Conservation (phyloP, 92 coral and sea anemone species). For the Epizoanthus illoricatus region DNA sequence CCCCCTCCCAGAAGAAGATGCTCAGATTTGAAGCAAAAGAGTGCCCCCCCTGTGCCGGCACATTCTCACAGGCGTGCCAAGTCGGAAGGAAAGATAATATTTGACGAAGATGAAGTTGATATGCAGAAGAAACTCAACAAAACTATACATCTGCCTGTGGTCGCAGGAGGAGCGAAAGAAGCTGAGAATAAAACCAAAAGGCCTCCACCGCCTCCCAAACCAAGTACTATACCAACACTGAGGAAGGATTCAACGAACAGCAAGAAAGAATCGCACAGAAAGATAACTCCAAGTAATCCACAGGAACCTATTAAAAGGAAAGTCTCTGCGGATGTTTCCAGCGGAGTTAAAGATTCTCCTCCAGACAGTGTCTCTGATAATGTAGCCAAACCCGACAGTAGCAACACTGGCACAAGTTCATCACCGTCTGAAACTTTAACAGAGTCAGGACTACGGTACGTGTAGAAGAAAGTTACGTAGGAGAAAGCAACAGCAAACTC, state of each 20-base stretch:
- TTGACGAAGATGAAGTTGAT: slow-evolving; percentile 59
- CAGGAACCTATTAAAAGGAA: not conserved
- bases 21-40: slow-evolving; percentile 51
- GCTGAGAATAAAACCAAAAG: not conserved
- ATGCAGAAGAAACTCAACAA: slow-evolving; percentile 35
- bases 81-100: slow-evolving; percentile 73
- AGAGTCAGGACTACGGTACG: no score
- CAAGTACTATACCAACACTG: not conserved
- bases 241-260: not conserved
- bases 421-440: not conserved
- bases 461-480: no score
- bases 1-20: slow-evolving; percentile 63
- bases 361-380: not conserved
- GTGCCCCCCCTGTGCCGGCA: slow-evolving; percentile 59
- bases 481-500: no score
- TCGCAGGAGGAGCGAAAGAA: slow-evolving; percentile 20
- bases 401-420: not conserved
- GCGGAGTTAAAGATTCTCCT: not conserved
- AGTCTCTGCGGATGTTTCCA: not conserved
- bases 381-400: not conserved
- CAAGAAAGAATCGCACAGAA: not conserved
- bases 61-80: slow-evolving; percentile 77
- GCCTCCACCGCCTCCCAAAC: slow-evolving; percentile 30
- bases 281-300: not conserved
- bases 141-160: slow-evolving; percentile 51